Evolutionary conservation across 2,888 invertebrate species (phyloP), one percentile per base, ranked within the genome.

Genomic region (Lasioglossum calceatum): DNA sequence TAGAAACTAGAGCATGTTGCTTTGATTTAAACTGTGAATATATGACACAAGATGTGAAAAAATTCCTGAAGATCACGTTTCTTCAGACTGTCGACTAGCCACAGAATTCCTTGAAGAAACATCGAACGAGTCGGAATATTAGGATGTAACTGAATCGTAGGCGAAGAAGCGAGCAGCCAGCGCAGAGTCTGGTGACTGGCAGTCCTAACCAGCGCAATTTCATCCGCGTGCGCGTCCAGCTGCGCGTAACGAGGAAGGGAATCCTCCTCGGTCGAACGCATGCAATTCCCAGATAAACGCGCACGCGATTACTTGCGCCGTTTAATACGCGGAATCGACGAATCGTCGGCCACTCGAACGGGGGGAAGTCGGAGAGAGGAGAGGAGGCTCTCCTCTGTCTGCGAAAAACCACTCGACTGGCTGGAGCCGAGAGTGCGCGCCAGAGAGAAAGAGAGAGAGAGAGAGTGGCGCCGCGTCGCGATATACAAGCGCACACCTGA

Each of bases 251-350:
- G 82, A 73, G 77, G 64, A 32, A 70, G 32, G 77, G 79, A 84
- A 77, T 86, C 81, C 70, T 27, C 58, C 72, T 42, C 67, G 74
- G 64, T 47, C 47, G 87, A 82, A 79, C 74, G 79, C 84, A 79
- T 67, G 87, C 87, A 81, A 87, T 81, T 72, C 73, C 79, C n/a
- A 54, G 76, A 85, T 82, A 83, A 88, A 76, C 78, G 75, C 54
- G 82, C 87, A 83, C 81, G 84, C 87, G 84, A 88, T 90, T 89
- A 89, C 78, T 84, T 79, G 74, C 79, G 64, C 27, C 27, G 79
- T 77, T 88, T 89, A 82, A 79, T 83, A 86, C 75, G 77, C 82
- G 67, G 64, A 84, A 79, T 84, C 82, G 82, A 72, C 76, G 85
- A 71, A 83, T 77, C 82, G 70, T 47, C 61, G 27, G 73, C 58